phyloP scores from a whole-genome alignment of 1,140 invertebrate genomes.

The Thaumatotibia leucotreta region DNA sequence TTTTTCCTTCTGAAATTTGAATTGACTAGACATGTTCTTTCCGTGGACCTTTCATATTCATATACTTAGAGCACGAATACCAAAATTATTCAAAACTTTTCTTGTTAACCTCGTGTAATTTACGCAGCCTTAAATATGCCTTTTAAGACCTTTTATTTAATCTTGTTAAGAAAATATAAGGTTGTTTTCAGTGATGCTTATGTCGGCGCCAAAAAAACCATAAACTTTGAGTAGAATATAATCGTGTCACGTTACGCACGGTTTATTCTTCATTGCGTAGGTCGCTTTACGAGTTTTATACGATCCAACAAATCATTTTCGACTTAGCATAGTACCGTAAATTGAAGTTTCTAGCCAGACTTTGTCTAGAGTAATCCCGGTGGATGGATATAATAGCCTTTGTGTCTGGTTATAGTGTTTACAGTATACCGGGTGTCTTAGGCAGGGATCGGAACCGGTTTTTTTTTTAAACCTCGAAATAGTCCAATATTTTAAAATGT shows the following conservation, averaged over 20 bases:
- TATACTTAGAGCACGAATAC: too few relatives aligned
- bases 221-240: not conserved
- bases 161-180: not conserved
- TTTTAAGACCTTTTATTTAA: too few relatives aligned
- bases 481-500: too few relatives aligned
- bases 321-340: not conserved
- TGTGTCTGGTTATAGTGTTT: not conserved
- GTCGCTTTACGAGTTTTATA: not conserved
- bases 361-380: not conserved
- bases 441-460: too few relatives aligned
- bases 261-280: not conserved
- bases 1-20: too few relatives aligned
- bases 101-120: too few relatives aligned
- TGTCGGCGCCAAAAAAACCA: not conserved
- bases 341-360: not conserved
- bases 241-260: not conserved
- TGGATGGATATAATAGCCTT: not conserved
- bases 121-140: too few relatives aligned
- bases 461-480: too few relatives aligned
- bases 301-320: not conserved
- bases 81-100: too few relatives aligned
- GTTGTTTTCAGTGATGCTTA: not conserved
- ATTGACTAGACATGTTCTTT: too few relatives aligned
- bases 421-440: too few relatives aligned
- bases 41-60: too few relatives aligned